Base-by-base conservation (phyloP, 1,140 invertebrate species). In the Acromyrmex heyeri region DNA sequence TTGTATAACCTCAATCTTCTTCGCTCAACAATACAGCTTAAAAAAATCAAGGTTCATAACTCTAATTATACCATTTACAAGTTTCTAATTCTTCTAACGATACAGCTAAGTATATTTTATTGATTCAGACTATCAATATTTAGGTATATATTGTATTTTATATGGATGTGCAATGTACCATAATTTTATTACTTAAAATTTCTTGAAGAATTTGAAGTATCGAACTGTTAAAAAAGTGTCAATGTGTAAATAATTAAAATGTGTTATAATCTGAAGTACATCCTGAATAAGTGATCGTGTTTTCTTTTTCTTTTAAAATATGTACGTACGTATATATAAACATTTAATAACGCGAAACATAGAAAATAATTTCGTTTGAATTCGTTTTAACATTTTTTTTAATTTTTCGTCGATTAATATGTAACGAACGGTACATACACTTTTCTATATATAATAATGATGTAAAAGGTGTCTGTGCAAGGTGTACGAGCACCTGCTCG, bases 191-290 rank as follows among this genome's bases (percentile, higher is more conserved):
- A 55, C 18, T 67, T 24, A 12, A 67, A 38, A 8, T 12, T 69
- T 57, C 21, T 69, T 38, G 8, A 16, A 30, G 14, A 14, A 53
- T 79, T 53, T 38, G 16, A 67, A 1, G 24, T 44, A 24, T 55
- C 21, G 0, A 67, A 79, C 18, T 53, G 44, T 69, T 34, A 48
- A 30, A 30, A 48, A 78, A 30, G 30, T 48, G 18, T 77, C 38
- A 64, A 77, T 57, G 14, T 24, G 1, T 67, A 53, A 79, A 69
- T 24, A 24, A 77, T 44, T 3, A 21, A 12, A 38, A 50, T 50
- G 48, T 10, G 1, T 44, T 62, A 62, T 76, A 76, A 76, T 44
- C 73, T 55, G 77, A 81, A 81, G 48, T 77, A 62, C 30, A 34
- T 34, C 5, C 5, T 27, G 14, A 34, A 64, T 8, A 44, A 44